Evolutionary conservation across 2,888 invertebrate species (phyloP).

Genomic region (Diploptera punctata): DNA sequence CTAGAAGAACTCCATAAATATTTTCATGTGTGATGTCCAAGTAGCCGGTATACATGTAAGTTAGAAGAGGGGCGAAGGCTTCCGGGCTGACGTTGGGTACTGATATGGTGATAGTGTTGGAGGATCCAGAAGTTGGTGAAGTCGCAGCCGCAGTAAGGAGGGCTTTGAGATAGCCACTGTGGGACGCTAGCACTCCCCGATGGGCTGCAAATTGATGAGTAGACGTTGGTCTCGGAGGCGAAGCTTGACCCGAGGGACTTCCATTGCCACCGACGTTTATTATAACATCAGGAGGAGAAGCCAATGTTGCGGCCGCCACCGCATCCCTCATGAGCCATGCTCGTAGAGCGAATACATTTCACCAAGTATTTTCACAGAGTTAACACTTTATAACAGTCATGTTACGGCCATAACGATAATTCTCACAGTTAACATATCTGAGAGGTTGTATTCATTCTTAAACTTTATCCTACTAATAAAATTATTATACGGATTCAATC

Average conservation of each 20-base stretch:
- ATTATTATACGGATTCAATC: no score
- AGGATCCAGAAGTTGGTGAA: conserved; percentile 47
- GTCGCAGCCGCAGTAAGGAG: conserved; percentile 53
- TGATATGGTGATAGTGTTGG: conserved; percentile 52
- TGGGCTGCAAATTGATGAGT: conserved; percentile 69
- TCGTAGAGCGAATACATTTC: conserved; percentile 57
- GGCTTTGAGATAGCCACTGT: conserved; percentile 75
- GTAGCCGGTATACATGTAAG: conserved; percentile 78
- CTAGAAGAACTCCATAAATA: conserved; percentile 73
- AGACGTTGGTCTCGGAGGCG: neutral
- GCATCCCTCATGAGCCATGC: conserved; percentile 54
- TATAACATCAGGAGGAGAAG: conserved; percentile 65
- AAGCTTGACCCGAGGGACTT: neutral
- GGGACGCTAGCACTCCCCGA: conserved; percentile 66
- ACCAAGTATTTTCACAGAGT: no score
- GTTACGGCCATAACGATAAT: no score
- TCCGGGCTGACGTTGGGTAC: conserved; percentile 65
- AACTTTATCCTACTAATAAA: no score
- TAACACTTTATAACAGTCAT: no score
- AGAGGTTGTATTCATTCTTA: no score
- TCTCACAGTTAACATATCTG: no score
- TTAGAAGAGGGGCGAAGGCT: conserved; percentile 59
- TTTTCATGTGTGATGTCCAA: conserved; percentile 72
- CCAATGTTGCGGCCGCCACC: conserved; percentile 49
- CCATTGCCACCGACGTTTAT: conserved; percentile 62